phyloP scores from a whole-genome alignment of 2,797 vertebrate genomes.

The Gallirallus australis region DNA sequence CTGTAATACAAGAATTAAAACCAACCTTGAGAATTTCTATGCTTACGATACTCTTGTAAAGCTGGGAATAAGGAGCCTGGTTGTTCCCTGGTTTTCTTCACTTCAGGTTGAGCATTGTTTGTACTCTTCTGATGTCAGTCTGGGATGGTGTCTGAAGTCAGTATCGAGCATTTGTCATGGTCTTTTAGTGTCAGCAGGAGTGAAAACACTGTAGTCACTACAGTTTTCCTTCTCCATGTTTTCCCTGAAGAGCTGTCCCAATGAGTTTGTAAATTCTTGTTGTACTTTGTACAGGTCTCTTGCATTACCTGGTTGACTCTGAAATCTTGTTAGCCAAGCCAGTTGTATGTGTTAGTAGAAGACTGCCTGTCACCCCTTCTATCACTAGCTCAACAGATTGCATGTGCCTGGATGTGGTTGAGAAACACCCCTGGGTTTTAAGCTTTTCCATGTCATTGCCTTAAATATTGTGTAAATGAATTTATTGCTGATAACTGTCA shows the following conservation, averaged over 20 bases:
- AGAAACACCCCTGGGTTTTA: neutral
- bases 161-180: neutral
- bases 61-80: neutral
- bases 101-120: neutral
- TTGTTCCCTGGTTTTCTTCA: neutral
- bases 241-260: neutral
- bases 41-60: neutral
- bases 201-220: neutral
- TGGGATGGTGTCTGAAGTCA: neutral
- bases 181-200: neutral
- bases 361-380: too few species aligned
- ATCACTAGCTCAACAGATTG: neutral
- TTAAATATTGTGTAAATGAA: neutral
- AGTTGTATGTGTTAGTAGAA: fast-evolving
- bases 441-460: neutral
- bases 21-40: neutral
- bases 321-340: neutral
- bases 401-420: neutral
- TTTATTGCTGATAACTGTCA: neutral
- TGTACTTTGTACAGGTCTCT: neutral
- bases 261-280: neutral
- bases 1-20: neutral
- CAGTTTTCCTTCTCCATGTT: neutral
- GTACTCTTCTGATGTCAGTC: neutral
- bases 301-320: neutral